phyloP scores from a whole-genome alignment of 2,113 vertebrate species.

The Oncorhynchus kisutch region DNA sequence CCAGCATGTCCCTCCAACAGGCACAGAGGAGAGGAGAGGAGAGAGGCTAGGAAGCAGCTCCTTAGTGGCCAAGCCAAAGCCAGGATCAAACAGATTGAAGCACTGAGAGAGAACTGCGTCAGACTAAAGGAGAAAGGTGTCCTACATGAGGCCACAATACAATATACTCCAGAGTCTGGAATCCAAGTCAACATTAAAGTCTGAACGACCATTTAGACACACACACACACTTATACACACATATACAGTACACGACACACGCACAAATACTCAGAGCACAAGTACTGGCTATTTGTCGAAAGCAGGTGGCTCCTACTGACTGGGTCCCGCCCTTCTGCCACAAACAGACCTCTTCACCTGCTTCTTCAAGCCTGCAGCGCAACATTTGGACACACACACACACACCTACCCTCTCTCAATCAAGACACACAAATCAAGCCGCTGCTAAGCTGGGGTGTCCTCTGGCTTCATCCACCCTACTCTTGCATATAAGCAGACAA shows the following conservation, averaged over 20 bases:
- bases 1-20: conserved; percentile 28
- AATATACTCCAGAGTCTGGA: background rate
- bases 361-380: conserved; percentile 32
- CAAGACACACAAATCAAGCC: background rate
- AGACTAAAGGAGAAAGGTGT: background rate
- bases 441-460: background rate
- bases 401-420: background rate
- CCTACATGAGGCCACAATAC: background rate
- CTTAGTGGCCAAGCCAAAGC: conserved; percentile 12
- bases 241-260: background rate
- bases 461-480: background rate
- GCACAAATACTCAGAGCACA: conserved; percentile 25
- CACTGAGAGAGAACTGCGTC: background rate
- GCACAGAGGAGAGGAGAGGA: conserved; percentile 47
- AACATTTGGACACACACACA: conserved; percentile 16
- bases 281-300: conserved; percentile 16
- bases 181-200: background rate
- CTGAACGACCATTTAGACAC: conserved; percentile 3
- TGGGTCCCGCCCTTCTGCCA: conserved; percentile 19
- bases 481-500: background rate
- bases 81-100: background rate
- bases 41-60: conserved; percentile 32
- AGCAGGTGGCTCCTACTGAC: conserved; percentile 48
- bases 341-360: conserved; percentile 57
- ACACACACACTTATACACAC: background rate